phyloP scores from a whole-genome alignment of 2,113 vertebrate species.

The Lagenorhynchus albirostris region DNA sequence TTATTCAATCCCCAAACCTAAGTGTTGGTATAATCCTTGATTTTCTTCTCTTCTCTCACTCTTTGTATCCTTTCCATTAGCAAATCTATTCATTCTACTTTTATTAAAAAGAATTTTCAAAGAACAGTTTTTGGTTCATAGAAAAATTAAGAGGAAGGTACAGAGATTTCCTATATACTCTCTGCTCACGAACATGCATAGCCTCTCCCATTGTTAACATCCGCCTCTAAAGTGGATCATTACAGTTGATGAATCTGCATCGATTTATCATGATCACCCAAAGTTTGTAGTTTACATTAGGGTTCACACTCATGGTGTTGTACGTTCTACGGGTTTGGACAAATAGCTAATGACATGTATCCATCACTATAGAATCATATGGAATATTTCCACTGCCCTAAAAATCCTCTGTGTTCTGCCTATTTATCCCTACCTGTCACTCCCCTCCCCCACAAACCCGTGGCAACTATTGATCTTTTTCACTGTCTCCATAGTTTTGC shows the following conservation, averaged over 20 bases:
- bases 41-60: neutral
- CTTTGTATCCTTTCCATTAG: neutral
- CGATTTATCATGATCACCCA: neutral
- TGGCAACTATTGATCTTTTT: neutral
- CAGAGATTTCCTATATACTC: neutral
- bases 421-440: neutral
- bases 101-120: neutral
- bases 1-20: neutral
- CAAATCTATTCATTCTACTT: neutral
- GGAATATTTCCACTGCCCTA: neutral
- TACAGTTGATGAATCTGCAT: neutral
- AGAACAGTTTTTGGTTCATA: neutral
- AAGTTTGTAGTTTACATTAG: neutral
- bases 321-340: neutral
- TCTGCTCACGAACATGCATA: accelerated
- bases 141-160: neutral
- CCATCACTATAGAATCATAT: neutral
- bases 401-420: neutral
- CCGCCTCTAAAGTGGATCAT: neutral
- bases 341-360: neutral
- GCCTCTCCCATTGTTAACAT: neutral
- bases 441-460: no score
- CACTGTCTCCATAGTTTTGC: neutral
- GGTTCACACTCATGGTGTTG: neutral
- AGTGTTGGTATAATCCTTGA: neutral